Conservation (phyloP, 2,888 invertebrate species). For the Idaea dimidiata region DNA sequence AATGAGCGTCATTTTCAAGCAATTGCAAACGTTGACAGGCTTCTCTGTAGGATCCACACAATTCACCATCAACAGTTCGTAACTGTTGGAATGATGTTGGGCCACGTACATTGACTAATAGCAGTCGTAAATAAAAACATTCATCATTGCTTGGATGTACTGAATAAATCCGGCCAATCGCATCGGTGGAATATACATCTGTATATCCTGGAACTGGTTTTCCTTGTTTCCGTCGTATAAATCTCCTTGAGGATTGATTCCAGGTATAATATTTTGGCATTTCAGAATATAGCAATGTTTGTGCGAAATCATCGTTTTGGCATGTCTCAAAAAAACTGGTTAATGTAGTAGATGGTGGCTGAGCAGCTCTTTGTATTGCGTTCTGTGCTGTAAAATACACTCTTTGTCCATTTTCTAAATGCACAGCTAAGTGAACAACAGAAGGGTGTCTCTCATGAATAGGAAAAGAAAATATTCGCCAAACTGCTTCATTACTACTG, state of each 20-base stretch:
- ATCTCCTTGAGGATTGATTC: constrained; percentile 15
- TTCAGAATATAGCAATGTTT: constrained; percentile 15
- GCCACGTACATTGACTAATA: constrained; percentile 21
- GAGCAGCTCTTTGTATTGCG: constrained; percentile 9
- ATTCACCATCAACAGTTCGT: constrained; percentile 20
- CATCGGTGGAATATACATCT: constrained; percentile 16
- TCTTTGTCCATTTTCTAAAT: too few relatives aligned
- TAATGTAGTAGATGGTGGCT: constrained; percentile 14
- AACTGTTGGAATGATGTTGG: constrained; percentile 22
- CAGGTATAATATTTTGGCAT: constrained; percentile 18
- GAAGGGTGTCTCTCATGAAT: too few relatives aligned
- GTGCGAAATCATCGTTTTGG: constrained; percentile 15
- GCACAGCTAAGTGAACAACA: too few relatives aligned
- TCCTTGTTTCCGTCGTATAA: constrained; percentile 16
- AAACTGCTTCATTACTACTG: constrained; percentile 5
- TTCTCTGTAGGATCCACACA: constrained; percentile 20
- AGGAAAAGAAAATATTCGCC: too few relatives aligned
- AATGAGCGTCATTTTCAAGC: constrained; percentile 20
- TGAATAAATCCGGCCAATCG: constrained; percentile 15
- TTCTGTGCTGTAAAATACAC: constrained; percentile 8
- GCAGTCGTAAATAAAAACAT: constrained; percentile 17
- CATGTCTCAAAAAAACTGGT: constrained; percentile 16
- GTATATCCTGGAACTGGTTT: constrained; percentile 9
- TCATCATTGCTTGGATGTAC: constrained; percentile 19
- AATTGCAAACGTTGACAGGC: constrained; percentile 20